These are phyloP conservation scores for Epinotia nisella DNA, from an alignment of 2,888 invertebrate genomes.

Conservation along the genomic window DNA sequence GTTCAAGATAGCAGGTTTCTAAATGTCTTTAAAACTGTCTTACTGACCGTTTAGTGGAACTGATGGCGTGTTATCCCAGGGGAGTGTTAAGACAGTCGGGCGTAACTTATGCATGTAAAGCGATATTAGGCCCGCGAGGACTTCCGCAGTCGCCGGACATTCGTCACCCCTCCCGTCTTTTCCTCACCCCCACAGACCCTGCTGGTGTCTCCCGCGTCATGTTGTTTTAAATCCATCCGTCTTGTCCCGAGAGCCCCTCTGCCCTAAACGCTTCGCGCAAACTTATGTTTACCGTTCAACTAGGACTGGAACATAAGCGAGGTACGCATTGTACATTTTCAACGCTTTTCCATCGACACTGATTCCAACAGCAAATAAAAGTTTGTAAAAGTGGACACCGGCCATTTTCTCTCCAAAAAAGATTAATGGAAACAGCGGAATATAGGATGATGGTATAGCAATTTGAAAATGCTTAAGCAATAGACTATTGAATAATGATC, in stretches of 20 bases:
- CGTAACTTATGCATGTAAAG: conserved; percentile 40
- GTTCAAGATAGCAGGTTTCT: not conserved
- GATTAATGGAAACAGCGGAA: conserved; percentile 37
- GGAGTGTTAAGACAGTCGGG: conserved; percentile 7
- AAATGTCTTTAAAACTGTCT: not conserved
- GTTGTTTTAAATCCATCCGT: conserved; percentile 45
- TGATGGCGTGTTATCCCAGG: conserved; percentile 16
- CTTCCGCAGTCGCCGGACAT: conserved; percentile 30
- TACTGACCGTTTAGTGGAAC: not conserved
- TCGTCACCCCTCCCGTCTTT: conserved; percentile 24
- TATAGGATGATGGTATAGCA: conserved; percentile 29
- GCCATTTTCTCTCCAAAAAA: conserved; percentile 27
- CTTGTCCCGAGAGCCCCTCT: conserved; percentile 36
- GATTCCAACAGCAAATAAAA: conserved; percentile 13
- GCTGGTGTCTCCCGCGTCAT: conserved; percentile 23
- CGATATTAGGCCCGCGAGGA: conserved; percentile 29
- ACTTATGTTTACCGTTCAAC: conserved; percentile 15
- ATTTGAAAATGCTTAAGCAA: conserved; percentile 30
- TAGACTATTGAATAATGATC: conserved; percentile 20
- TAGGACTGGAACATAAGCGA: conserved; percentile 9
- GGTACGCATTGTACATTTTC: not conserved
- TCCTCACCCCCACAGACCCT: conserved; percentile 1
- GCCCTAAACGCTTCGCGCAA: conserved; percentile 14
- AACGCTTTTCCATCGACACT: not conserved
- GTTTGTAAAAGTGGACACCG: conserved; percentile 22